Conservation (phyloP, 1,140 invertebrate species). For the Neelides sp. region DNA sequence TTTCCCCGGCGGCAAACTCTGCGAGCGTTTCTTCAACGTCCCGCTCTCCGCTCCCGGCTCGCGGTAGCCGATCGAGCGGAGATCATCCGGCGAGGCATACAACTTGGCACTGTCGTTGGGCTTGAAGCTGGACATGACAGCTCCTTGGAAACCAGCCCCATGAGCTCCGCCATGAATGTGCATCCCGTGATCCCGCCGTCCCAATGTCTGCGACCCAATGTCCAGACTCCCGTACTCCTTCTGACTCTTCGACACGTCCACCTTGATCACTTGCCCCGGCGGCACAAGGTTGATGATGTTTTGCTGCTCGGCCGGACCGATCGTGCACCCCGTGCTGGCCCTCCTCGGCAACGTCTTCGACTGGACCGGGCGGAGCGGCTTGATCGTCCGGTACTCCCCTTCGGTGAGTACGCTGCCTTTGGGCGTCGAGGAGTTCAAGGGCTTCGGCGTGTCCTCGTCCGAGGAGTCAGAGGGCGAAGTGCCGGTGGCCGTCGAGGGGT, state of each 20-base stretch:
- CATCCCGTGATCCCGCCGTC: conserved; percentile 9
- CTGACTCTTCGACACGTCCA: conserved; percentile 44
- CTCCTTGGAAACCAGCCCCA: conserved; percentile 2
- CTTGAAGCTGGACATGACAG: conserved; percentile 66
- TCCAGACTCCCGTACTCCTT: conserved; percentile 33
- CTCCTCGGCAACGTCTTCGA: conserved; percentile 27
- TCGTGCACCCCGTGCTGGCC: conserved; percentile 28
- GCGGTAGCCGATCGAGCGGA: conserved; percentile 64
- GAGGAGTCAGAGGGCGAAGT: conserved; percentile 9
- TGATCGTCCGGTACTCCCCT: conserved; percentile 31
- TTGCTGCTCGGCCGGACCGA: conserved; percentile 28
- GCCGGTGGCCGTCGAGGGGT: conserved; percentile 16
- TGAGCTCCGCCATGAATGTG: conserved; percentile 8
- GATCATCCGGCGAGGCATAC: conserved; percentile 72
- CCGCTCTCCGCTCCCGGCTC: conserved; percentile 15
- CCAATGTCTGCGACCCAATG: conserved; percentile 14
- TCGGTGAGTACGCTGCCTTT: conserved; percentile 20
- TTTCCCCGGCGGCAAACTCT: conserved; percentile 44
- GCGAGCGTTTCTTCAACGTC: conserved; percentile 36
- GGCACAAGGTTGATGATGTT: conserved; percentile 35
- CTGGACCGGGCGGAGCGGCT: conserved; percentile 31
- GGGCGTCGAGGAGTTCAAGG: background rate
- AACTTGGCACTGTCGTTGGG: conserved; percentile 70
- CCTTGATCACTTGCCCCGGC: conserved; percentile 58
- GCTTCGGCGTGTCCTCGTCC: conserved; percentile 18